phyloP scores from a whole-genome alignment of 1,140 invertebrate species.

The Conopomorpha cramerella region DNA sequence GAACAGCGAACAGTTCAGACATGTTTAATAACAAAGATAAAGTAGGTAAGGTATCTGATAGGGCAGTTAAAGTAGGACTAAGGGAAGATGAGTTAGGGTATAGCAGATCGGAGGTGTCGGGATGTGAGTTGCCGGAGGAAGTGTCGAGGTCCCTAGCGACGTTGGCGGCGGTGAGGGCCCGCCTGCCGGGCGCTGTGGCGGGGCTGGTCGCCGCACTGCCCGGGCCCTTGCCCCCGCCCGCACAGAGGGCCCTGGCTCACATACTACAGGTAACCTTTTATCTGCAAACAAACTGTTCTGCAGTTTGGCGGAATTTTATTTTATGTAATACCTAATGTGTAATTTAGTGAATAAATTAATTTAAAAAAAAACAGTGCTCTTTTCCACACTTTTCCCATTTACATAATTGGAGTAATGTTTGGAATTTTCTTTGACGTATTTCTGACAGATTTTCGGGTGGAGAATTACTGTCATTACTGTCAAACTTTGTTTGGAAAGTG shows the following conservation, averaged over 20 bases:
- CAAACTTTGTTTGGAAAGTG: too few relatives aligned
- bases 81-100: too few relatives aligned
- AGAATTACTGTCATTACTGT: too few relatives aligned
- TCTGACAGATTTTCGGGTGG: too few relatives aligned
- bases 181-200: slow-evolving; percentile 23
- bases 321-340: too few relatives aligned
- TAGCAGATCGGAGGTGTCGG: slow-evolving; percentile 19
- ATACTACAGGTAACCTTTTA: slow-evolving; percentile 20
- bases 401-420: not conserved
- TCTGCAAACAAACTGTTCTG: not conserved
- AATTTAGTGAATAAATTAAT: too few relatives aligned
- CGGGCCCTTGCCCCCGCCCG: slow-evolving; percentile 12
- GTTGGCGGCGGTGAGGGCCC: slow-evolving; percentile 28
- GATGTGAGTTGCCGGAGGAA: slow-evolving; percentile 30
- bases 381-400: not conserved
- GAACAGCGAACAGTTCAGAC: not conserved
- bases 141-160: slow-evolving; percentile 30
- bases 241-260: slow-evolving; percentile 17
- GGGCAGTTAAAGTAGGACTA: not conserved
- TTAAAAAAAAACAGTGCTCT: not conserved
- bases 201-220: slow-evolving; percentile 23
- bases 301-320: too few relatives aligned
- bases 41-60: not conserved
- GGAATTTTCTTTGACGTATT: too few relatives aligned
- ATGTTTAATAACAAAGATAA: not conserved